A percentile compares a stretch with the other conserved stretches of the same genome.
Conservation (phyloP, 2,888 invertebrate species). For the Tiliacea citrago region DNA sequence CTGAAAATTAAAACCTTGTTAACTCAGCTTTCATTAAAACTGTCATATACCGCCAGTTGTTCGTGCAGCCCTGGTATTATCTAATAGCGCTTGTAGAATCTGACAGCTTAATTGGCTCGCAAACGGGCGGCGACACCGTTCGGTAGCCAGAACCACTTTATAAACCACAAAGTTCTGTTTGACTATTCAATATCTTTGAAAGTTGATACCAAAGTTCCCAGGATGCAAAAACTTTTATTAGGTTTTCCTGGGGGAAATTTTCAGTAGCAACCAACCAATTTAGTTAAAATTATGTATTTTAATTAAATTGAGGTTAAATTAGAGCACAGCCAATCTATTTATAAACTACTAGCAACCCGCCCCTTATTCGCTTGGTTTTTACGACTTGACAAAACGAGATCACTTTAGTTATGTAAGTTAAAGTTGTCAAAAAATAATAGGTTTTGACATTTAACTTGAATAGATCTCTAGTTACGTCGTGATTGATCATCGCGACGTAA, state of each 20-base stretch:
- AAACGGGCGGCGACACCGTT: not conserved
- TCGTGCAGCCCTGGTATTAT: constrained; percentile 1
- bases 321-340: not conserved
- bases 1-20: not conserved
- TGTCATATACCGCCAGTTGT: not conserved
- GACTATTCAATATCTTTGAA: constrained; percentile 41
- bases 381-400: no score
- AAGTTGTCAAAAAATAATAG: no score
- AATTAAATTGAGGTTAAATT: not conserved
- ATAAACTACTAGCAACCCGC: not conserved
- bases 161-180: constrained; percentile 32
- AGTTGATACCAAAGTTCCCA: constrained; percentile 11
- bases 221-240: constrained; percentile 2
- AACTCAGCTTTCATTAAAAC: not conserved
- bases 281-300: not conserved
- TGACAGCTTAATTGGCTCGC: constrained; percentile 34
- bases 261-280: no score
- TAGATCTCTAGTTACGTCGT: no score
- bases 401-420: not conserved
- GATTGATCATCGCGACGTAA: no score
- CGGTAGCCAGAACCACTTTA: constrained; percentile 14
- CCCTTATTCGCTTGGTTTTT: not conserved
- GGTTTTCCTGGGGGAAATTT: not conserved
- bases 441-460: no score
- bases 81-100: not conserved